Evolutionary conservation across 2,888 invertebrate species (phyloP), one percentile per base, ranked within the genome.

Genomic region (Cabera pusaria): DNA sequence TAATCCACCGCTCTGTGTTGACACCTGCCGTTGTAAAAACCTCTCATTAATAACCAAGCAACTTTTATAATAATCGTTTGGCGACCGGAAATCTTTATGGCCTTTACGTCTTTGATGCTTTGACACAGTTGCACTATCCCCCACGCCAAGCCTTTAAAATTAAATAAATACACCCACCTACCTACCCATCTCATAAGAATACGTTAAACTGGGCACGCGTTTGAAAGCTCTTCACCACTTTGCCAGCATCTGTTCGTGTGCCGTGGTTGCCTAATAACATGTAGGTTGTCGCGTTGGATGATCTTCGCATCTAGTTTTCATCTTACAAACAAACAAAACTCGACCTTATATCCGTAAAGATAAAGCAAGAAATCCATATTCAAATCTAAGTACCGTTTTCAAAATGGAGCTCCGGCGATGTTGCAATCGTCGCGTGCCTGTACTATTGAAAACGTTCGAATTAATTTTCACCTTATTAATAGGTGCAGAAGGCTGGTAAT

Each of bases 341-440:
- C 32, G 47, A 60, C 65, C 59, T 52, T 73, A 65, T n/a, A 43
- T 0, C 0, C 14, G 6, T 29, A 25, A 1, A 0, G 0, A 7
- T 45, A 67, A 43, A 52, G 64, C 47, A 11, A 20, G 44, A 39
- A 55, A 45, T 72, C 12, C 17, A 33, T 28, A 18, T 10, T 26
- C 26, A 9, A 7, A 14, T 34, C 26, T 45, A 60, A 59, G 52
- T 66, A 68, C 65, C 64, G 67, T 72, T 74, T 70, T 54, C 49
- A 72, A 73, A 71, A 72, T 65, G 62, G 59, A 64, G 63, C 64
- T 60, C 70, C 59, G 45, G 59, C 46, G 57, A 52, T 85, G 82
- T 81, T 65, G 84, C 75, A 85, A 84, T 70, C 52, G 80, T 74
- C 83, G 81, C 83, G 82, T 83, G 83, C 77, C 75, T 64, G 46